Base-by-base conservation (phyloP, 2,113 vertebrate genomes). In the Apeltes quadracus region DNA sequence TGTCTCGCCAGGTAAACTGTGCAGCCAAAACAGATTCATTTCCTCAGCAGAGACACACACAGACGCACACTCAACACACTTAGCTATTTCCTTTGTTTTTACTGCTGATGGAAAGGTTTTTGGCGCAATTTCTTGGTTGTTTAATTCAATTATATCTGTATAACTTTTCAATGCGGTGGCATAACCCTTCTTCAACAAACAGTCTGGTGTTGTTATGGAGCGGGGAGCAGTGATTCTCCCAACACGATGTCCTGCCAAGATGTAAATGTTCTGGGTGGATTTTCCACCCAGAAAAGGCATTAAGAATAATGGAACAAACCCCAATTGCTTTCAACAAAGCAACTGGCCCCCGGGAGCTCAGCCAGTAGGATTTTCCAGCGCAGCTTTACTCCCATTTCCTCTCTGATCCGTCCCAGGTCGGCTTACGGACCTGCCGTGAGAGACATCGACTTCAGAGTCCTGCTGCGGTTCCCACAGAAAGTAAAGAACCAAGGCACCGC, bases 391-490 rank as follows among this genome's bases (percentile, higher is more conserved):
- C 55, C 61, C 23, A 7, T 81, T 68, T 86, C 74, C 53, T 67
- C 43, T 76, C 36, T 83, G 50, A 46, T 79, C 55, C 73, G 43
- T 59, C 63, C 66, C 78, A 95, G 95, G 85, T 94, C 95, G 18
- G 95, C 95, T 3, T 94, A 95, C 61, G 87, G 85, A 41, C 89
- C 94, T 0, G 13, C 76, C 0, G 86, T 94, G 25, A 89, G 88
- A 75, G 93, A 93, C 74, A 88, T 95, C 1, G 93, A 94, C 85
- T 93, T 91, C 76, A 90, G 95, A 53, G 92, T 95, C 25, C 92
- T 96, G 8, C 90, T 96, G 39, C 91, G 94, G 10, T 96, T 96
- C 76, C 95, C 95, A 1, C 95, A 95, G 86, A 93, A 94, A 62
- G 95, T 96, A 54, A 93, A 93, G 83, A 96, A 96, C 76, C 93